Evolutionary conservation across 2,797 vertebrate species (phyloP).

Genomic region (Acipenser transmontanus): DNA sequence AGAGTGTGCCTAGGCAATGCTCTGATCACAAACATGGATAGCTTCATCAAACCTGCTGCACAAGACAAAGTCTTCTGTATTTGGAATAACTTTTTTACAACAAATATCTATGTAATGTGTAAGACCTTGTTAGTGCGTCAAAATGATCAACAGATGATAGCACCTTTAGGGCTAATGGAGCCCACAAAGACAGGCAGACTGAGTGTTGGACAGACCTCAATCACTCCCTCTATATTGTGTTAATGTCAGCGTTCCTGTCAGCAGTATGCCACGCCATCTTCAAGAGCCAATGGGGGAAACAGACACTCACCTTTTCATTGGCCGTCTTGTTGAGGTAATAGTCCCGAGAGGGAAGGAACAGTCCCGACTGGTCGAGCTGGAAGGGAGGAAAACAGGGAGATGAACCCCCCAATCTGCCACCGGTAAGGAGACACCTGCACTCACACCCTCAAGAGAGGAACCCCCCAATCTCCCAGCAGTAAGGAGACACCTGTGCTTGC

Average conservation of each 20-base stretch:
- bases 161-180: too few relatives aligned
- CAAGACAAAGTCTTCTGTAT: too few relatives aligned
- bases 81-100: too few relatives aligned
- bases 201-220: background rate
- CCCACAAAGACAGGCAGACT: background rate
- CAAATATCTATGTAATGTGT: too few relatives aligned
- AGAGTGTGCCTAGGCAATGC: too few relatives aligned
- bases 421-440: too few relatives aligned
- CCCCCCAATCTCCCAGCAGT: background rate
- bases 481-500: background rate
- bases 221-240: background rate
- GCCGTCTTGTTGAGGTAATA: conserved; percentile 94
- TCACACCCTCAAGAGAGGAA: background rate
- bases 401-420: background rate
- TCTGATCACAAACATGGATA: too few relatives aligned
- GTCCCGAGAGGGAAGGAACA: conserved; percentile 90
- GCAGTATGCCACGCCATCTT: background rate
- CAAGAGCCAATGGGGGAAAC: background rate
- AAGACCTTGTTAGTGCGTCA: too few relatives aligned
- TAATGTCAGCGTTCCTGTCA: background rate
- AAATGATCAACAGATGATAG: too few relatives aligned
- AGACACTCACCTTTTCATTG: conserved; percentile 81
- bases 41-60: too few relatives aligned
- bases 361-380: conserved; percentile 91
- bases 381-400: conserved; percentile 8